Evolutionary conservation across 2,797 vertebrate species (phyloP), one percentile per base, ranked within the genome.

Genomic region (Sebastes iracundus): DNA sequence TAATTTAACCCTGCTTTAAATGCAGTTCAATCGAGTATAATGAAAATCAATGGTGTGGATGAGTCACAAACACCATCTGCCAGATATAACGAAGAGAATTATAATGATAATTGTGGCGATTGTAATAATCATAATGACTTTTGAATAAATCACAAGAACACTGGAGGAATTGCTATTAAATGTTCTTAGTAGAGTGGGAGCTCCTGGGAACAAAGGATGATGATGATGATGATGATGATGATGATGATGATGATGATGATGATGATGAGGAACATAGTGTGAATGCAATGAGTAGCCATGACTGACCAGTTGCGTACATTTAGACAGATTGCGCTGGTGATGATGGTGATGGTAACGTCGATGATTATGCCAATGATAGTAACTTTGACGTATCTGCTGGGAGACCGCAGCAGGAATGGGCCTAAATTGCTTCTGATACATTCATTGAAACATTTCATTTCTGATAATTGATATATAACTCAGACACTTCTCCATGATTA

Each of bases 401-500:
- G 52, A 70, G 42, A 13, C 25, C 1, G 0, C 30, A 1, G 25
- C 22, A 75, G 27, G 28, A 74, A 86, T 64, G 8, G 9, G 3
- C 27, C 63, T n/a, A 22, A 79, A 79, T 61, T 82, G n/a, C 16
- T 59, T 64, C 12, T 16, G 25, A 80, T 72, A 62, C 10, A 75
- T 73, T 60, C 79, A 83, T 13, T 82, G 60, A 87, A 84, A 77
- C 71, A 75, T 88, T 90, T 80, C 0, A 79, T 86, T 82, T 80
- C 60, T 80, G 74, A 85, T 82, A 87, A 90, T 80, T 85, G 73
- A 84, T 86, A 83, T 83, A 85, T 82, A 82, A 82, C 62, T 64
- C 78, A 28, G 28, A 62, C 84, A 77, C 76, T 79, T 69, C 22
- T 79, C 49, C 1, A 55, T 89, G 87, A 88, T 85, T 88, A 84